phyloP scores from a whole-genome alignment of 2,797 vertebrate genomes.

The Rallus crepitans region DNA sequence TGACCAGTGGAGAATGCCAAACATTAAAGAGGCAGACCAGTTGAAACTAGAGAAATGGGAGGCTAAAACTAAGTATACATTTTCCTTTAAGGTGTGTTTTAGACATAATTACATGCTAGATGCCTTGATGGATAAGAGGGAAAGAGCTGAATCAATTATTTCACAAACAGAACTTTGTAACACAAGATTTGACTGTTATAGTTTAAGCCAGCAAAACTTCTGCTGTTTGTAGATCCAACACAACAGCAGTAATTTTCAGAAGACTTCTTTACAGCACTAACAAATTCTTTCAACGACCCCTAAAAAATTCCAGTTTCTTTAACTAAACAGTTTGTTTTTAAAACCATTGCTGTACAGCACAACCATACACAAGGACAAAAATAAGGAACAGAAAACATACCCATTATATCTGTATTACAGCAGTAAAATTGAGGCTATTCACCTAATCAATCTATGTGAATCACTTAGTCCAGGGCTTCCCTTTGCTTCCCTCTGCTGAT shows the following conservation, averaged over 20 bases:
- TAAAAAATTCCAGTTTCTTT: not conserved
- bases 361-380: not conserved
- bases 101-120: not conserved
- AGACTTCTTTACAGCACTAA: not conserved
- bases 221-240: not conserved
- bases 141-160: constrained; percentile 17
- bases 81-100: constrained; percentile 31
- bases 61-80: not conserved
- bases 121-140: not conserved
- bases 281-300: not conserved
- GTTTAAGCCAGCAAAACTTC: not conserved
- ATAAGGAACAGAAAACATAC: not conserved
- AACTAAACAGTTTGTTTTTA: not conserved
- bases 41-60: constrained; percentile 11
- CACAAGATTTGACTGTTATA: not conserved
- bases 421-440: not conserved
- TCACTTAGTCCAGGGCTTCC: not conserved
- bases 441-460: not conserved
- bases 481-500: not conserved
- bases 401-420: not conserved
- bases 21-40: not conserved
- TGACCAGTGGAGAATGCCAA: not conserved
- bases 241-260: not conserved
- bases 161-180: not conserved
- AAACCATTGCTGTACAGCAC: not conserved